Conservation (phyloP, 35 echinoderm and acorn worm species). For the Holothuria glaberrima region DNA sequence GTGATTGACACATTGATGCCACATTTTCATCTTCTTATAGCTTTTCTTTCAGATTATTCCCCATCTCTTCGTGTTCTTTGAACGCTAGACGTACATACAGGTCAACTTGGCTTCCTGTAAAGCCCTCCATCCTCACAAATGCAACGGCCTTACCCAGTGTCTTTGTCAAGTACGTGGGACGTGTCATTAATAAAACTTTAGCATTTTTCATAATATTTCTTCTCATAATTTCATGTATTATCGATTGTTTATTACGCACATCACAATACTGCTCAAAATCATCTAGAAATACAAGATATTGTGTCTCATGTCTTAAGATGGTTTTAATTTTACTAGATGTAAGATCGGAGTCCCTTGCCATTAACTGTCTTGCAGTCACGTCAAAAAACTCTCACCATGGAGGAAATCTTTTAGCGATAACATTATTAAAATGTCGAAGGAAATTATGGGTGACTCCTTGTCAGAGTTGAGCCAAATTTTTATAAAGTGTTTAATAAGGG, state of each 20-base stretch:
- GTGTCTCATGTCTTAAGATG: background rate
- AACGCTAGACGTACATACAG: too few species aligned
- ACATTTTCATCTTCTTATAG: background rate
- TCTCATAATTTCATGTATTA: background rate
- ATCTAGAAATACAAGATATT: background rate
- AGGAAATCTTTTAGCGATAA: background rate
- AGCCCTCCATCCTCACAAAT: too few species aligned
- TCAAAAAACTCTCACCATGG: background rate
- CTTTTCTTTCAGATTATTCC: background rate
- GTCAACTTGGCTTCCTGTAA: too few species aligned
- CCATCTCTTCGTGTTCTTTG: too few species aligned
- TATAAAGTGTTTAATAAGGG: background rate
- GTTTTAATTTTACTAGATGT: background rate
- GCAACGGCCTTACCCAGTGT: too few species aligned
- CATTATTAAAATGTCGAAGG: background rate
- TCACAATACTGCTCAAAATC: background rate
- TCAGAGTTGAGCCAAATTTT: background rate
- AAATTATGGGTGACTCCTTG: background rate
- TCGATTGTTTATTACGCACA: background rate
- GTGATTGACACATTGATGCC: background rate
- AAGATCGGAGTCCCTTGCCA: background rate
- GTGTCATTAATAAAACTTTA: too few species aligned
- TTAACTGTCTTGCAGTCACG: background rate
- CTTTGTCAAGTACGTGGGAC: too few species aligned
- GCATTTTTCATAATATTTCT: too few species aligned